These are phyloP conservation scores for Tanytarsus gracilentus DNA, from an alignment of 2,888 invertebrate species.

Conservation along the genomic window DNA sequence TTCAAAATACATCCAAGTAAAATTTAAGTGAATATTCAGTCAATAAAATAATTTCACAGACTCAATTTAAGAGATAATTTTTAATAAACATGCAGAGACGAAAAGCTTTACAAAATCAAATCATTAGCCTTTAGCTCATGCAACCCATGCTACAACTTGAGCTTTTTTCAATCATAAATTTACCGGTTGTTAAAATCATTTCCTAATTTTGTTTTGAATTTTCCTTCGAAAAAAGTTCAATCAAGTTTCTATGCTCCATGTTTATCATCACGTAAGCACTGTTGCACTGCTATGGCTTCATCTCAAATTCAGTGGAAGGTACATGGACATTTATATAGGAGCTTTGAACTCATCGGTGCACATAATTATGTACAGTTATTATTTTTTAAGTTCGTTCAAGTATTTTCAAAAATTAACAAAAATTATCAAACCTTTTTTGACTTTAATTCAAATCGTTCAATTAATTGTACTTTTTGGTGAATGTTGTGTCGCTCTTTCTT, in stretches of 20 bases:
- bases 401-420: background rate
- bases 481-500: background rate
- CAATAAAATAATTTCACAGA: no score
- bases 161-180: no score
- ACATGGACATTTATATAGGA: constrained; percentile 44
- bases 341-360: constrained; percentile 47
- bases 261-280: constrained; percentile 48
- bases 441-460: background rate
- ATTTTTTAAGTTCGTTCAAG: constrained; percentile 37
- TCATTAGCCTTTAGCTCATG: no score
- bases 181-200: no score
- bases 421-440: background rate
- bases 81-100: no score
- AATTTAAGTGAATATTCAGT: no score
- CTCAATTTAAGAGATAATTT: no score
- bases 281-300: constrained; percentile 43
- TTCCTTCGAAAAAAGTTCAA: constrained; percentile 48
- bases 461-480: background rate
- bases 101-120: no score
- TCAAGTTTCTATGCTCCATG: constrained; percentile 46
- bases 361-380: constrained; percentile 49
- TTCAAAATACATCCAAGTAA: no score
- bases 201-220: no score
- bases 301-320: constrained; percentile 47
- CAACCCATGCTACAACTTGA: no score